A percentile compares a stretch with the other conserved stretches of the same genome.
These are phyloP conservation scores for Ceratina calcarata DNA, from an alignment of 1,140 invertebrate genomes.

Conservation along the genomic window DNA sequence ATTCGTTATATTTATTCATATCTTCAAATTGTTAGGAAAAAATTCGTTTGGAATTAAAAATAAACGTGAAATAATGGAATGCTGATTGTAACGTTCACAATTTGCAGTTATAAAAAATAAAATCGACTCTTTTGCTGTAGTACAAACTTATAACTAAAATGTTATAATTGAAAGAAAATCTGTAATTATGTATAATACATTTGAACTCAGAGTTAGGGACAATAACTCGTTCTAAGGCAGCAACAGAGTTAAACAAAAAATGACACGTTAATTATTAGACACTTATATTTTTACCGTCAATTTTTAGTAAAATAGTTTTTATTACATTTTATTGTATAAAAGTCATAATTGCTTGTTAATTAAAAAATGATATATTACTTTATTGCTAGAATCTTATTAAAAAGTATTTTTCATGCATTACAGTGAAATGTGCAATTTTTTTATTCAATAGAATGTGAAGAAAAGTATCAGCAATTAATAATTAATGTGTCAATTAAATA, in stretches of 20 bases:
- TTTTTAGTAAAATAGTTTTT: neutral
- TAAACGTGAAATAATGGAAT: neutral
- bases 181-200: neutral
- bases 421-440: too few relatives aligned
- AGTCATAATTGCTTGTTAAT: neutral
- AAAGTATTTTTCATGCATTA: too few relatives aligned
- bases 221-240: slow-evolving; percentile 3
- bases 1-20: slow-evolving; percentile 9
- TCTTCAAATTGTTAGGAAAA: neutral
- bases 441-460: too few relatives aligned
- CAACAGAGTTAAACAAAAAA: slow-evolving; percentile 17
- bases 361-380: neutral
- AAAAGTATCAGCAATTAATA: slow-evolving; percentile 1
- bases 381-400: neutral
- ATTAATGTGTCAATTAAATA: slow-evolving; percentile 25
- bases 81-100: slow-evolving; percentile 13
- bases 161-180: too few relatives aligned
- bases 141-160: neutral
- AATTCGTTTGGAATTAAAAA: neutral
- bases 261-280: slow-evolving; percentile 14
- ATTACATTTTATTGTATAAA: neutral
- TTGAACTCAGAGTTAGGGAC: neutral
- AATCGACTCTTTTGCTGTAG: slow-evolving; percentile 25
- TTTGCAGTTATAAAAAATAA: neutral
- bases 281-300: neutral